Evolutionary conservation across 1,140 invertebrate genomes (phyloP).

Genomic region (Anoplophora glabripennis): DNA sequence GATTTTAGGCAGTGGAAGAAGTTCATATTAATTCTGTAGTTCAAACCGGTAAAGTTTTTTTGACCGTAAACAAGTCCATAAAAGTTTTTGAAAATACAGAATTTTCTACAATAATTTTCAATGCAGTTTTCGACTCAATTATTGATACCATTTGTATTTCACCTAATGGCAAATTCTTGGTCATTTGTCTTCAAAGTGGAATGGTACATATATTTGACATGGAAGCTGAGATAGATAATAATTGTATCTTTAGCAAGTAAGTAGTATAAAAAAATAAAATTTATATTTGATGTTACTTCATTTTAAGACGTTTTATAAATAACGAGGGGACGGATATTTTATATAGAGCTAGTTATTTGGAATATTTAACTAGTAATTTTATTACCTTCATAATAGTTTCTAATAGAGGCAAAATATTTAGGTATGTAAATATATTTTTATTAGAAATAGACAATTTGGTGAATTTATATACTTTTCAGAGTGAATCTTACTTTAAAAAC

Average conservation of each 20-base stretch:
- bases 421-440: neutral
- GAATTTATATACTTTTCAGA: too few species aligned
- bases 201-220: conserved; percentile 11
- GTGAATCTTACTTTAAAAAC: too few species aligned
- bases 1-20: conserved; percentile 13
- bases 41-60: conserved; percentile 19
- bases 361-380: neutral
- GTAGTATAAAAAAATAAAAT: neutral
- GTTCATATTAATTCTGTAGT: conserved; percentile 16
- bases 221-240: neutral
- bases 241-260: neutral
- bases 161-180: conserved; percentile 13
- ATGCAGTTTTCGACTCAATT: conserved; percentile 20
- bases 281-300: neutral
- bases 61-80: conserved; percentile 18
- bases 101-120: conserved; percentile 20
- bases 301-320: conserved; percentile 1
- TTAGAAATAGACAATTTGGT: neutral
- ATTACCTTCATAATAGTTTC: conserved; percentile 3
- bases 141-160: conserved; percentile 19
- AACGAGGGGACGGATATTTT: neutral
- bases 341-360: neutral
- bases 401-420: conserved; percentile 1
- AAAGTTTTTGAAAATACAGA: conserved; percentile 23
- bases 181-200: conserved; percentile 26